Percentiles rank a stretch among this genome's conserved stretches.
These are phyloP conservation scores for Drosophila gaucha DNA, from an alignment of 2,888 invertebrate species.

Conservation along the genomic window DNA sequence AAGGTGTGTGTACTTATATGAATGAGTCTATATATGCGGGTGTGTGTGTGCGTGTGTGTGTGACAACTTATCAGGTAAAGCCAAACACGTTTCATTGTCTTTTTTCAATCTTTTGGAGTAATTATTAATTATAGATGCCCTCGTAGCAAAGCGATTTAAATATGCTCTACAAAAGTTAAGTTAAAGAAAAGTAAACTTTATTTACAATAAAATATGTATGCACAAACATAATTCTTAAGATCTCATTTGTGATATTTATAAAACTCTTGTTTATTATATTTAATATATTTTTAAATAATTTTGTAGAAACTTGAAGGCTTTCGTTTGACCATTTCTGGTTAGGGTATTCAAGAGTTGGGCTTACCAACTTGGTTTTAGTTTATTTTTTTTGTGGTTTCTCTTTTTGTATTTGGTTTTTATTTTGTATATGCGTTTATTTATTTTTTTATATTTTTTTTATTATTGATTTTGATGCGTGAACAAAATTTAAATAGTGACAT, in stretches of 20 bases:
- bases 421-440: slow-evolving; percentile 26
- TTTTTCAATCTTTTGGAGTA: slow-evolving; percentile 72
- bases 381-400: slow-evolving; percentile 59
- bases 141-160: slow-evolving; percentile 1
- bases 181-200: not conserved
- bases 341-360: slow-evolving; percentile 51
- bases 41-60: slow-evolving; percentile 28
- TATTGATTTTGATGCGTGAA: slow-evolving; percentile 79
- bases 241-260: too few relatives aligned
- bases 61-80: slow-evolving; percentile 64
- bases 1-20: slow-evolving; percentile 73
- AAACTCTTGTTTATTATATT: not conserved
- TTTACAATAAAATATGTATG: not conserved
- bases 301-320: not conserved
- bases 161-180: slow-evolving; percentile 12
- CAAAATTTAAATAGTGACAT: slow-evolving; percentile 80
- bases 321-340: slow-evolving; percentile 12
- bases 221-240: not conserved
- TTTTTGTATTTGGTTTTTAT: slow-evolving; percentile 60
- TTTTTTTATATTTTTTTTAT: slow-evolving; percentile 54
- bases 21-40: slow-evolving; percentile 23
- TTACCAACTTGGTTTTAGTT: not conserved
- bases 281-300: not conserved
- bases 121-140: slow-evolving; percentile 53
- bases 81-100: slow-evolving; percentile 79